Evolutionary conservation across 1,140 invertebrate genomes (phyloP), one percentile per base, ranked within the genome.

Genomic region (Maconellicoccus hirsutus): DNA sequence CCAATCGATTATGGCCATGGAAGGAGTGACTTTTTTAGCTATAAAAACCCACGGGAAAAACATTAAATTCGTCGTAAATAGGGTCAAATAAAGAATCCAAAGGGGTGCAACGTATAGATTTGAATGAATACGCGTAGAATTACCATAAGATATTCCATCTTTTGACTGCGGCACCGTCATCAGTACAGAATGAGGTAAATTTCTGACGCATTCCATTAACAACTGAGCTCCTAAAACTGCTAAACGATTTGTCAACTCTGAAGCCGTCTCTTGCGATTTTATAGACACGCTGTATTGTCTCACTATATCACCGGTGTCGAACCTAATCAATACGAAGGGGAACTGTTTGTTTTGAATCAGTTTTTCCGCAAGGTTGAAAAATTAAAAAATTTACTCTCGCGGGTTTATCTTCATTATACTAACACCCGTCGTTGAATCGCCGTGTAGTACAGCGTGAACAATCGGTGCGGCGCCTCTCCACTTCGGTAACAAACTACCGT

Each of bases 401-500:
- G 94, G 89, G 76, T 86, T 84, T 70, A 98, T 92, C 80, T 85
- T 87, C 88, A 97, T 96, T 29, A 98, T 86, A 2, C 91, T 89
- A 27, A 98, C 82, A 39, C 96, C 96, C 23, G 93, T 93, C 70
- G 83, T 79, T 25, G 77, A 75, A 78, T 98, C 94, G 26, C 91
- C 92, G 81, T 90, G 87, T 71, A 91, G 84, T 70, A 96, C 81
- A n/a, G 91, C 84, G 80, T 93, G 84, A 73, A 89, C 83, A 63
- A 96, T 87, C 2, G 94, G 94, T 12, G 92, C 87, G 59, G 94
- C 92, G 33, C 96, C 96, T 79, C 95, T 82, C 92, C 93, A 98
- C 73, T 89, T 82, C 26, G 96, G 96, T 74, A 98, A 78, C 33
- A 98, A 78, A 80, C 93, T 96, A 12, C 87, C 91, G 81, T 98